Evolutionary conservation across 2,888 invertebrate species (phyloP).

Genomic region (Macaria notata): DNA sequence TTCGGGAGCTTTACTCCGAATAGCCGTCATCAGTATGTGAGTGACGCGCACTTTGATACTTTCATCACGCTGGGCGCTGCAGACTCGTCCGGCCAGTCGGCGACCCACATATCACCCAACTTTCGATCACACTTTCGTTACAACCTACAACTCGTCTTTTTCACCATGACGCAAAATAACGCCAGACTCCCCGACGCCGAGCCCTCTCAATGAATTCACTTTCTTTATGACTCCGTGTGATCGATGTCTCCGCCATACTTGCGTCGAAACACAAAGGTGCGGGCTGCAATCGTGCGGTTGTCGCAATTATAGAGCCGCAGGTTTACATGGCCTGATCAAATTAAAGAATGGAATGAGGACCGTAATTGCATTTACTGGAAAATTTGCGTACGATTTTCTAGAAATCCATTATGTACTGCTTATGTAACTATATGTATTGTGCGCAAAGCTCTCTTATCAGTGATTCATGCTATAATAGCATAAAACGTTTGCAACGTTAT

Average conservation of each 20-base stretch:
- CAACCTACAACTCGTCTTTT: slow-evolving; percentile 60
- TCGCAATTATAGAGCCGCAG: slow-evolving; percentile 16
- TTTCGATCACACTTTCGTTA: slow-evolving; percentile 80
- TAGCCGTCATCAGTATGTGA: slow-evolving; percentile 17
- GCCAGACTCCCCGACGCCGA: slow-evolving; percentile 64
- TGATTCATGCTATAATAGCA: slow-evolving; percentile 11
- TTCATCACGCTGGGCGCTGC: slow-evolving; percentile 35
- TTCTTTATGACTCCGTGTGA: slow-evolving; percentile 45
- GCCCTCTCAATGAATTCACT: slow-evolving; percentile 58
- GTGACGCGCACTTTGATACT: slow-evolving; percentile 15
- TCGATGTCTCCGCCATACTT: slow-evolving; percentile 15
- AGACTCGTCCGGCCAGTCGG: slow-evolving; percentile 39
- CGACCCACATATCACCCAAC: slow-evolving; percentile 77
- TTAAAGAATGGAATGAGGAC: slow-evolving; percentile 9
- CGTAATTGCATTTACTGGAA: slow-evolving; percentile 6
- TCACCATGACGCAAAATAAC: slow-evolving; percentile 54
- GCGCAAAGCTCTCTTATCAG: slow-evolving; percentile 15
- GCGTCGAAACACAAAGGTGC: slow-evolving; percentile 20
- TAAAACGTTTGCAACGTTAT: slow-evolving; percentile 15
- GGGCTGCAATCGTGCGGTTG: slow-evolving; percentile 18
- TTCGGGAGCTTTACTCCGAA: slow-evolving; percentile 22
- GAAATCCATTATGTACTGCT: slow-evolving; percentile 6
- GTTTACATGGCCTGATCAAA: slow-evolving; percentile 19
- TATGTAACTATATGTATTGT: neutral
- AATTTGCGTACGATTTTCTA: slow-evolving; percentile 8